Evolutionary conservation across 2,113 vertebrate genomes (phyloP).

Genomic region (Coregonus clupeaformis): DNA sequence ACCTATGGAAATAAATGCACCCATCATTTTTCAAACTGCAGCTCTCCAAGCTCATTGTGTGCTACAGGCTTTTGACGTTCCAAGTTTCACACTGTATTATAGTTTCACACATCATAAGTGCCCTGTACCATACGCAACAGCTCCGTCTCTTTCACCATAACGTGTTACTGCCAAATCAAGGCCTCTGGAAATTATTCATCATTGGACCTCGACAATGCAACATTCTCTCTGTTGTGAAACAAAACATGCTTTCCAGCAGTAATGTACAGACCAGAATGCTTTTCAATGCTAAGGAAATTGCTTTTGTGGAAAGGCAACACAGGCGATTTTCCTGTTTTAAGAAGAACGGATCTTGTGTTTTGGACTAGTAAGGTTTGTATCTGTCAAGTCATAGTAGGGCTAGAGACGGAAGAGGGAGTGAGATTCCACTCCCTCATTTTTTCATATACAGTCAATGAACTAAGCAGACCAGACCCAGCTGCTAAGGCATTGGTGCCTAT

Average conservation of each 20-base stretch:
- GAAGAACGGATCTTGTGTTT: not conserved
- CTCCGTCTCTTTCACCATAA: not conserved
- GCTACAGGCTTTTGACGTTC: not conserved
- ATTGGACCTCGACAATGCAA: not conserved
- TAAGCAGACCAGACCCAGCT: no score
- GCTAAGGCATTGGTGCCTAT: no score
- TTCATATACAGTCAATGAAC: no score
- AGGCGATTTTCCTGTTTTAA: not conserved
- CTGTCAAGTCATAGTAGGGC: not conserved
- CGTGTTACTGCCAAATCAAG: not conserved
- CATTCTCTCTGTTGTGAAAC: not conserved
- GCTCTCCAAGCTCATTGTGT: no score
- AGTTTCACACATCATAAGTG: not conserved
- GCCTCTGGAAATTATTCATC: not conserved
- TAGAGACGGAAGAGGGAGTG: no score
- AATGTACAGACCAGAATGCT: not conserved
- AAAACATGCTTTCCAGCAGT: not conserved
- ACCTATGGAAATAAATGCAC: no score
- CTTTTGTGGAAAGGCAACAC: not conserved
- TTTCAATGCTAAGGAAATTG: not conserved
- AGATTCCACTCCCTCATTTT: no score
- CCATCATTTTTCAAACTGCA: not conserved
- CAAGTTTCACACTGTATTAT: not conserved
- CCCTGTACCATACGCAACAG: not conserved
- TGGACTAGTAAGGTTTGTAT: not conserved